phyloP scores from a whole-genome alignment of 2,113 vertebrate species.

The Rousettus leschenaultii region DNA sequence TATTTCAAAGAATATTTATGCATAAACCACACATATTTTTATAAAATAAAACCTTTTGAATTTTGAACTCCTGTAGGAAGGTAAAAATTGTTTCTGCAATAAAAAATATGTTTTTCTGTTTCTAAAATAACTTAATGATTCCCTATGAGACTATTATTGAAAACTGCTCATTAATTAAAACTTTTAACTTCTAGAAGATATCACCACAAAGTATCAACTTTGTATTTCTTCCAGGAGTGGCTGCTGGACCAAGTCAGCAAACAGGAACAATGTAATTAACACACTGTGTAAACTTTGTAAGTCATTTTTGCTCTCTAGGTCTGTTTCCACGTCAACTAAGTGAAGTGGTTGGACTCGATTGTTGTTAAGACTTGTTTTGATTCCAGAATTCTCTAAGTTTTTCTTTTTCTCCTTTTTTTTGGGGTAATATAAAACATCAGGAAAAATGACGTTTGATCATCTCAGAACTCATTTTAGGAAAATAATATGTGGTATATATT shows the following conservation, averaged over 20 bases:
- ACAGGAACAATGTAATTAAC: background rate
- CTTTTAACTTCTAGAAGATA: background rate
- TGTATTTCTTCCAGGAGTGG: background rate
- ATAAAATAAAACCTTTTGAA: conserved; percentile 46
- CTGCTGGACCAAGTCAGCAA: background rate
- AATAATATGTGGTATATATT: background rate
- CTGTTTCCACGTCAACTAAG: conserved; percentile 37
- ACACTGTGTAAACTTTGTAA: background rate
- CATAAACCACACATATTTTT: background rate
- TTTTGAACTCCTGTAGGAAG: background rate
- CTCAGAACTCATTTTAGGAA: background rate
- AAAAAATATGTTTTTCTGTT: conserved; percentile 41
- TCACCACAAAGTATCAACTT: conserved; percentile 20
- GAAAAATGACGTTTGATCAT: background rate
- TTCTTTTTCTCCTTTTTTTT: background rate
- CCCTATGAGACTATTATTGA: background rate
- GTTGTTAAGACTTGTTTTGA: background rate
- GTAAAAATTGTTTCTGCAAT: conserved; percentile 21
- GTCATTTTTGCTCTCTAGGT: background rate
- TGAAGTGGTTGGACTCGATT: background rate
- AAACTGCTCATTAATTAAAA: conserved; percentile 37
- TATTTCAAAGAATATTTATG: conserved; percentile 32
- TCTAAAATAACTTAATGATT: conserved; percentile 47
- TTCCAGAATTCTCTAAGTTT: background rate
- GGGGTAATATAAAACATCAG: background rate